Conservation (phyloP, 2,888 invertebrate genomes). For the Ramazzottius varieornatus region DNA sequence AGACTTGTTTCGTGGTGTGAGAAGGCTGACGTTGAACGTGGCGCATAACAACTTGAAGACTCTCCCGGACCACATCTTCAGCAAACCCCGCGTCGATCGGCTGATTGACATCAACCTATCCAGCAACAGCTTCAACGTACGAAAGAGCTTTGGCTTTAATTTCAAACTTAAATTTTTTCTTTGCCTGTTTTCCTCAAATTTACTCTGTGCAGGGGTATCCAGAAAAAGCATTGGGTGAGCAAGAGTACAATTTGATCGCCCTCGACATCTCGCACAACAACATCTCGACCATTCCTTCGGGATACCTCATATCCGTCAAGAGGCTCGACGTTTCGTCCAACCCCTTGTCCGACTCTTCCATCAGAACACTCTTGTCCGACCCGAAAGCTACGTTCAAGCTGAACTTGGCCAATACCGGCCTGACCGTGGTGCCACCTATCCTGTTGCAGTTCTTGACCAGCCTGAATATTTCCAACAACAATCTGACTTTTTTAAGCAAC, state of each 20-base stretch:
- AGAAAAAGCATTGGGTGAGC: not conserved
- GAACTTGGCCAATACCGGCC: not conserved
- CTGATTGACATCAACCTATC: not conserved
- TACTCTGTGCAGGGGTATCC: not conserved
- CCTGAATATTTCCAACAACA: not conserved
- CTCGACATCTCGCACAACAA: not conserved
- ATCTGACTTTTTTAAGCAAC: not conserved
- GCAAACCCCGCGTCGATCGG: not conserved
- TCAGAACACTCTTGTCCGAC: not conserved
- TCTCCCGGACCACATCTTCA: not conserved
- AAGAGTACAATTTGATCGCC: not conserved
- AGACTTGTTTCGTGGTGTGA: not conserved
- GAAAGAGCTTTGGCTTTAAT: too few species aligned
- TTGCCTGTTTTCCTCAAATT: not conserved
- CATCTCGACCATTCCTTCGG: not conserved
- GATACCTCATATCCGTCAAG: not conserved
- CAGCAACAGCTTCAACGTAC: not conserved
- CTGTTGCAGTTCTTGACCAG: not conserved
- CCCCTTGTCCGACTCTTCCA: not conserved
- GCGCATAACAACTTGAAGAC: not conserved
- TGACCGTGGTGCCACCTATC: not conserved
- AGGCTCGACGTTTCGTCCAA: not conserved
- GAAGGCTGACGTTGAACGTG: not conserved
- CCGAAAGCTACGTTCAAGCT: not conserved
- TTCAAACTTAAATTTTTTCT: too few species aligned